Evolutionary conservation across 2,888 invertebrate genomes (phyloP).

Genomic region (Bruchidius siliquastri): DNA sequence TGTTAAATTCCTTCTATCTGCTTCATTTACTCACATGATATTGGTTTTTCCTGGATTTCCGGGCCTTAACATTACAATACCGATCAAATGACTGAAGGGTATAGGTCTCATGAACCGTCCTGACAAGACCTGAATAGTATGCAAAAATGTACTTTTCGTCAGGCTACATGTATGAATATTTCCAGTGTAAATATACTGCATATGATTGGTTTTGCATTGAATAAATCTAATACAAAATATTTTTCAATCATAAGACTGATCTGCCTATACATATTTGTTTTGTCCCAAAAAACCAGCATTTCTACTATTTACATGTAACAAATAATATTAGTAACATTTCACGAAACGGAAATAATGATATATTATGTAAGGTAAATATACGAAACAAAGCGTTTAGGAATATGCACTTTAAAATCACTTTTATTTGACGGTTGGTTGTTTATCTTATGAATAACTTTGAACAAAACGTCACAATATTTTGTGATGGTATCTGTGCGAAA

Average conservation of each 20-base stretch:
- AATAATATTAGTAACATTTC: not conserved
- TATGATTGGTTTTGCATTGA: not conserved
- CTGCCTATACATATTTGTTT: not conserved
- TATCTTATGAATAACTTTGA: not conserved
- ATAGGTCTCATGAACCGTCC: too few species aligned
- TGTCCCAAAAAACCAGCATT: not conserved
- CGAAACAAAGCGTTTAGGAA: not conserved
- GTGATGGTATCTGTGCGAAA: not conserved
- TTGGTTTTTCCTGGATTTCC: too few species aligned
- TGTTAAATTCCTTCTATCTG: too few species aligned
- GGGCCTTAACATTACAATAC: too few species aligned
- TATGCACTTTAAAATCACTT: not conserved
- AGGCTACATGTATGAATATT: not conserved
- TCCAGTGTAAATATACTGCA: not conserved
- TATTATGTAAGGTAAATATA: not conserved
- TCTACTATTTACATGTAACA: not conserved
- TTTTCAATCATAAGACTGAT: not conserved
- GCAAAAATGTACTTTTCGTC: not conserved
- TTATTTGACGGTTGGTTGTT: not conserved
- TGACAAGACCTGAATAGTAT: too few species aligned
- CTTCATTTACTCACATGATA: too few species aligned
- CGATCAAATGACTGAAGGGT: too few species aligned
- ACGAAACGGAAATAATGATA: not conserved
- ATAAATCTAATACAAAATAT: not conserved
- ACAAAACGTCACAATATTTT: not conserved